Evolutionary conservation across 1,140 invertebrate species (phyloP).

Genomic region (Mizuhopecten yessoensis): DNA sequence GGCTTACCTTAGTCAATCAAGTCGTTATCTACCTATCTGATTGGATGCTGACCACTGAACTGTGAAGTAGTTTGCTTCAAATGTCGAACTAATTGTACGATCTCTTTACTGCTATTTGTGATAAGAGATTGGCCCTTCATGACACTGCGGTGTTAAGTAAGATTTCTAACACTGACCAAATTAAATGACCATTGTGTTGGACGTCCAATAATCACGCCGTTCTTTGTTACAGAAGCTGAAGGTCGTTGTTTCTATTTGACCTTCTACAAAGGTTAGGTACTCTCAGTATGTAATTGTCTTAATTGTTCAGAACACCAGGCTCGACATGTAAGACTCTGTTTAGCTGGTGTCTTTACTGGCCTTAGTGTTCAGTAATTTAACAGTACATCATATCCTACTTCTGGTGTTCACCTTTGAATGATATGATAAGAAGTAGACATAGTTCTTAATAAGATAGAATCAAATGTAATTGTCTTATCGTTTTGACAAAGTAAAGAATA

Average conservation of each 20-base stretch:
- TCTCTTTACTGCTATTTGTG: slow-evolving; percentile 3
- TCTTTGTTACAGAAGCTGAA: neutral
- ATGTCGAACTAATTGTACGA: slow-evolving; percentile 1
- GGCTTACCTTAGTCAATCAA: neutral
- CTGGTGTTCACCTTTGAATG: no score
- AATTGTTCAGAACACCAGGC: no score
- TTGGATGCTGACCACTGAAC: neutral
- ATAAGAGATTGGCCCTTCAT: slow-evolving; percentile 24
- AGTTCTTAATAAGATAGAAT: no score
- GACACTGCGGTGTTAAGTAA: neutral
- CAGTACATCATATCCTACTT: no score
- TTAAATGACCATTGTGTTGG: neutral
- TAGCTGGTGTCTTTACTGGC: no score
- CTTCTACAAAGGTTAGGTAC: neutral
- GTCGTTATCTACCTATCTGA: slow-evolving; percentile 17
- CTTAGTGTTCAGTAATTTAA: no score
- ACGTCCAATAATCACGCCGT: neutral
- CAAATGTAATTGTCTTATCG: no score
- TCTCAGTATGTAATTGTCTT: no score
- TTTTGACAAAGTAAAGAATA: no score
- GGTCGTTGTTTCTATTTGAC: neutral
- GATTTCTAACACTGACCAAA: neutral
- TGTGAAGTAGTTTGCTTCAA: slow-evolving; percentile 33
- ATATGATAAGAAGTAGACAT: no score
- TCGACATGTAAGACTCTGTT: no score